These are phyloP conservation scores for Lathamus discolor DNA, from an alignment of 2,113 vertebrate genomes.

Conservation along the genomic window DNA sequence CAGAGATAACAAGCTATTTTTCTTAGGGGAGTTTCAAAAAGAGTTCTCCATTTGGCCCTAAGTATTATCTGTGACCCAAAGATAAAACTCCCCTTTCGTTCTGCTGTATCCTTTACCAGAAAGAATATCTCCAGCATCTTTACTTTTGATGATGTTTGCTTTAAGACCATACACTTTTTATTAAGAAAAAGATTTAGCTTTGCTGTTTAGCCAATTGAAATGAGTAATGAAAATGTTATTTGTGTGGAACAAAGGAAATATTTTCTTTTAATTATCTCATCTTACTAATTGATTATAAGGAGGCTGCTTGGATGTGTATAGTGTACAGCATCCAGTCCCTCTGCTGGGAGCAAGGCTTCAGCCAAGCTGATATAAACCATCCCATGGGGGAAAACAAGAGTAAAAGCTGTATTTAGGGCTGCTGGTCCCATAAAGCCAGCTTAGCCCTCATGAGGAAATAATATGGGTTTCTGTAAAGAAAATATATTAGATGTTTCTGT, in stretches of 20 bases:
- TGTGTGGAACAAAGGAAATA: not conserved
- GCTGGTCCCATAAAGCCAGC: not conserved
- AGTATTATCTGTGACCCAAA: not conserved
- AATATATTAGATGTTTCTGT: not conserved
- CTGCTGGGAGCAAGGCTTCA: not conserved
- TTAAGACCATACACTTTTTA: not conserved
- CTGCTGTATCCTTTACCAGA: not conserved
- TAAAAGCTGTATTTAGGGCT: not conserved
- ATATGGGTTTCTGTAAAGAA: not conserved
- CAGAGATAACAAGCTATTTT: not conserved
- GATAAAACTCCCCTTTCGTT: not conserved
- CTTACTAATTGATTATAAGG: not conserved
- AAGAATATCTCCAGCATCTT: not conserved
- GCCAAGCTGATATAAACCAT: not conserved
- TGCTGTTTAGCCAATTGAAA: not conserved
- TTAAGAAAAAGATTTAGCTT: not conserved
- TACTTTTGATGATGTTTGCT: not conserved
- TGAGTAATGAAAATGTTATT: constrained; percentile 29
- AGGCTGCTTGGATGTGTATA: not conserved
- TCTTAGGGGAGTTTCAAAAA: not conserved
- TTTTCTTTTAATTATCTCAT: constrained; percentile 10
- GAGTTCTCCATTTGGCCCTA: not conserved
- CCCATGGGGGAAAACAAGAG: not conserved
- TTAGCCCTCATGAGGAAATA: not conserved
- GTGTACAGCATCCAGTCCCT: not conserved